Evolutionary conservation across 2,113 vertebrate species (phyloP), one percentile per base, ranked within the genome.

Genomic region (Peromyscus polionotus): DNA sequence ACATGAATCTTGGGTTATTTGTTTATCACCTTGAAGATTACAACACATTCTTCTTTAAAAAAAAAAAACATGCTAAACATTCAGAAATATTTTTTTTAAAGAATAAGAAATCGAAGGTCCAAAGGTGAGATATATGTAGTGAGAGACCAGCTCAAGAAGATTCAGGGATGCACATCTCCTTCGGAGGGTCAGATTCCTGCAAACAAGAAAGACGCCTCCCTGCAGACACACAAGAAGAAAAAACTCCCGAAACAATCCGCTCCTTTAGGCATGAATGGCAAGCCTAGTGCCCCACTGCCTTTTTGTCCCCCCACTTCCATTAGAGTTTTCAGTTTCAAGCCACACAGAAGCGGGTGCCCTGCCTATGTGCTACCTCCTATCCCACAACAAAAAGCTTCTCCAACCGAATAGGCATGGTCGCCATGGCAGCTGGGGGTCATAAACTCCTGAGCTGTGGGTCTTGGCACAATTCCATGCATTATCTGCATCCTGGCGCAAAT

Each of bases 401-500:
- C 1, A 3, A 59, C 93, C 96, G 93, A 97, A 96, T 90, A 94
- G 94, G 77, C 93, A 72, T 39, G 88, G 96, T 97, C 87, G 0
- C 83, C 96, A 97, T 96, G 94, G 98, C n/a, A 97, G 98, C 97
- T 89, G 93, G 75, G 76, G 98, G 95, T 97, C 94, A 96, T 96
- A 97, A 98, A 97, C 97, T 97, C 91, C 97, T 72, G 94, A 95
- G 97, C 94, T 96, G 86, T 89, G 91, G 96, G 97, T 68, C 93
- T 96, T 97, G 94, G 97, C 98, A 97, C 91, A 91, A 79, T 88
- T 97, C 97, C 97, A 97, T 67, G 91, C 96, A 96, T 97, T 96
- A 97, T 97, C 97, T 97, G 83, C 95, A 96, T 96, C 95, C 91
- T 96, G 89, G 95, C 73, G 39, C 97, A 97, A 97, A 98, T 97